These are phyloP conservation scores for Clarias pachynema DNA, from an alignment of 2,797 vertebrate species.

Conservation along the genomic window DNA sequence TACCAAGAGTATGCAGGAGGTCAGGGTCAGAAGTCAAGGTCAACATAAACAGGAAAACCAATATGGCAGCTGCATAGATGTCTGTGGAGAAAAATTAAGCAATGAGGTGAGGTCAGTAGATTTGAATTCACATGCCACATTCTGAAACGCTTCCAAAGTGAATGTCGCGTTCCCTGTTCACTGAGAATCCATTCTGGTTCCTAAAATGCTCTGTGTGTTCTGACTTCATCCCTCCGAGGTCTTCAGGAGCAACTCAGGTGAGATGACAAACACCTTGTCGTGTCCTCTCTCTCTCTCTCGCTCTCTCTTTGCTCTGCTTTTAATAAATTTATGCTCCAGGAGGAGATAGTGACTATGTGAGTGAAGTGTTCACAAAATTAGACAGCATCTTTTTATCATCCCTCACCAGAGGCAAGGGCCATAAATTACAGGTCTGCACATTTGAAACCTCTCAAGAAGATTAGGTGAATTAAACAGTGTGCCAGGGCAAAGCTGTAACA, in stretches of 20 bases:
- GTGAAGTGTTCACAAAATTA: conserved; percentile 67
- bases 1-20: conserved; percentile 99
- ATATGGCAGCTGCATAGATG: conserved; percentile 91
- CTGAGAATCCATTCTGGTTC: conserved; percentile 11
- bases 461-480: conserved; percentile 71
- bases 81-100: conserved; percentile 97
- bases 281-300: conserved; percentile 29
- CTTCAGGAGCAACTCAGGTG: conserved; percentile 36
- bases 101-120: conserved; percentile 94
- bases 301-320: conserved; percentile 38
- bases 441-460: conserved; percentile 80
- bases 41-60: conserved; percentile 99
- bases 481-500: conserved; percentile 59
- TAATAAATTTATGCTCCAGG: conserved; percentile 49
- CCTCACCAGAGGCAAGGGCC: conserved; percentile 63
- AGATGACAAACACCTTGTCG: conserved; percentile 52
- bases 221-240: conserved; percentile 40
- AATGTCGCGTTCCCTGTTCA: neutral
- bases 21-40: conserved; percentile 93
- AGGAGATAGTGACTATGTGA: conserved; percentile 50
- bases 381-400: conserved; percentile 77
- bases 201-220: conserved; percentile 27
- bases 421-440: conserved; percentile 76
- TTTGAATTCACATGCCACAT: conserved; percentile 47
- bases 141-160: neutral